Evolutionary conservation across 2,888 invertebrate species (phyloP), one percentile per base, ranked within the genome.

Genomic region (Blera fallax): DNA sequence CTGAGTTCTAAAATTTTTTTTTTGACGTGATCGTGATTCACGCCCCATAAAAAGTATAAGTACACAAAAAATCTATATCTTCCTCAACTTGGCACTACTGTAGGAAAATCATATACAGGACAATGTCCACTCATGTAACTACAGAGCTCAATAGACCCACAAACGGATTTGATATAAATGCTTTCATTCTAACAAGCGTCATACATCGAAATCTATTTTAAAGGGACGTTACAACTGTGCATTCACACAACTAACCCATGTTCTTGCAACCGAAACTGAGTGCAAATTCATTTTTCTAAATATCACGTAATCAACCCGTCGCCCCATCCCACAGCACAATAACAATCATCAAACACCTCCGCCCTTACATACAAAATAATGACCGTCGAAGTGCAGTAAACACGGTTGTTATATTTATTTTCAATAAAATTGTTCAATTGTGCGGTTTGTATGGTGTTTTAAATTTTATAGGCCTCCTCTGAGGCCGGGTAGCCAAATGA

Each of bases 391-490:
- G 10, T 11, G 52, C 54, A 54, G 54, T 43, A 60, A 80, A 64
- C 52, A 50, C 32, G 48, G 50, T 24, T 67, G 56, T 56, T 58
- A 37, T 80, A 84, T 84, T 58, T 80, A 84, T 80, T 84, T 80
- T 74, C 70, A 70, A 79, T 80, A 74, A 84, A 80, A 80, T 64
- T 80, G 64, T 64, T 76, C 74, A 80, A 84, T 80, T 80, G 45
- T 54, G 74, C 64, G 84, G 84, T 64, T 70, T 34, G 58, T 34
- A 69, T 74, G 64, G 34, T 69, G 56, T 73, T 54, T 64, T 69
- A 45, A 40, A 32, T 64, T 69, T 67, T 62, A 52, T 50, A 21
- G 45, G 43, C 40, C 1, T 37, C 14, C 52, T 34, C 37, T 3
- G 14, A 21, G 40, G 21, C 16, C 40, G 48, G 34, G 14, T 40